These are phyloP conservation scores for Hafferia zeledoni DNA, from an alignment of 2,797 vertebrate species.

Conservation along the genomic window DNA sequence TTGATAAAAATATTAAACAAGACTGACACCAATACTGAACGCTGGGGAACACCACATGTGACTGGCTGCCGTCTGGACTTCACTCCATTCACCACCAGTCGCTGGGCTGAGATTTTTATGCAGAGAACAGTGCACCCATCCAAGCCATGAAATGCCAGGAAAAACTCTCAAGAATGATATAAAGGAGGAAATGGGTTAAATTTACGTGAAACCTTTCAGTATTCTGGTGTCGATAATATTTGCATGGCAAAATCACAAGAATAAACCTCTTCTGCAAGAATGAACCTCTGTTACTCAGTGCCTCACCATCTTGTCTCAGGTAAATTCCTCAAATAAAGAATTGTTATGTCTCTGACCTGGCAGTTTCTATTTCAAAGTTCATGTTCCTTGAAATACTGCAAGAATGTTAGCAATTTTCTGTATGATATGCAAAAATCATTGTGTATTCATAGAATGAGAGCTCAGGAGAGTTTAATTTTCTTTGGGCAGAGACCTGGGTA, in stretches of 20 bases:
- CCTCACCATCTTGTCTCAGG: neutral
- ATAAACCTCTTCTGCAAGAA: conserved; percentile 25
- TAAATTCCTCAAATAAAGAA: conserved; percentile 49
- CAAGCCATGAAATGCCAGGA: neutral
- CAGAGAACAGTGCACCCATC: neutral
- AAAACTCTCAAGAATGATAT: neutral
- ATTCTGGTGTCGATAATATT: conserved; percentile 21
- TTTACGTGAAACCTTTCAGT: neutral
- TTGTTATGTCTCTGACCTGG: neutral
- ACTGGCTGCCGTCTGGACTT: neutral
- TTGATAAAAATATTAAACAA: neutral
- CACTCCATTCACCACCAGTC: neutral
- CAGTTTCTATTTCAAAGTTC: conserved; percentile 48
- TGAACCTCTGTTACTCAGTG: conserved; percentile 3
- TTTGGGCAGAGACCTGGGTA: conserved; percentile 45
- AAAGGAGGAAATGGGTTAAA: neutral
- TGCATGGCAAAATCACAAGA: neutral
- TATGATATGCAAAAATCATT: conserved; percentile 39
- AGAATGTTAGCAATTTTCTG: conserved; percentile 51
- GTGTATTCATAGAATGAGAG: conserved; percentile 47
- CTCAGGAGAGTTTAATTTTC: conserved; percentile 52
- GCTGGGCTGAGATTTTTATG: neutral
- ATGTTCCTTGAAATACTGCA: neutral
- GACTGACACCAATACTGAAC: neutral
- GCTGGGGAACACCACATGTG: neutral